Base-by-base conservation (phyloP, 2,113 vertebrate genomes). In the Campylorhamphus procurvoides region DNA sequence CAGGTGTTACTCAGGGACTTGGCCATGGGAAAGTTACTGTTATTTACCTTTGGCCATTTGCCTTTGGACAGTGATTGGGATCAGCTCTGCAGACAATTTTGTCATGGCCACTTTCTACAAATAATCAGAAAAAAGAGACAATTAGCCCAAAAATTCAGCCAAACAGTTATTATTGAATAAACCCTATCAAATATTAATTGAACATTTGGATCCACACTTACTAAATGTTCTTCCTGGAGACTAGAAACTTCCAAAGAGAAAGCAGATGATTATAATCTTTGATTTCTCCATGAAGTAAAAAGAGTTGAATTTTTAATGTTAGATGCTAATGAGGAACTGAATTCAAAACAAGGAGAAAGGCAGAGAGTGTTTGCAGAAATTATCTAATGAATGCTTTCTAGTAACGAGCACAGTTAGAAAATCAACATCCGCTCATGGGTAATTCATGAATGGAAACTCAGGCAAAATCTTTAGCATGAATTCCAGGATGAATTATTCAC, bases 401-500 rank as follows among this genome's bases (percentile, higher is more conserved):
- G 53, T 22, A 49, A 69, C 0, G 17, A 82, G 64, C 31, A 33
- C 39, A 25, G 59, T 37, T 49, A 66, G 64, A 71, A 75, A 69
- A 62, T 40, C 7, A 4, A 49, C 94, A 91, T 84, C 88, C 94
- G 90, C 88, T 93, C 60, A 81, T 84, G 77, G 31, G 25, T 91
- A 93, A 93, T 84, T 81, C 84, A 93, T 84, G 84, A 74, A 9
- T 2, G 69, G 87, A 59, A 89, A 23, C 55, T 62, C 37, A 74
- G 69, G 55, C n/a, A 74, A 29, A 35, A 56, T 81, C 72, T 77
- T 77, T 18, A 91, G 64, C 16, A 10, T 28, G 76, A 77, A 73
- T 84, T 95, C 84, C 77, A 29, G 23, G 6, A 20, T 60, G 63
- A 94, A 93, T 91, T 91, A 87, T 86, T 81, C 90, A 66, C 81